These are phyloP conservation scores for Odontomyia ornata DNA, from an alignment of 2,888 invertebrate species.

Conservation along the genomic window DNA sequence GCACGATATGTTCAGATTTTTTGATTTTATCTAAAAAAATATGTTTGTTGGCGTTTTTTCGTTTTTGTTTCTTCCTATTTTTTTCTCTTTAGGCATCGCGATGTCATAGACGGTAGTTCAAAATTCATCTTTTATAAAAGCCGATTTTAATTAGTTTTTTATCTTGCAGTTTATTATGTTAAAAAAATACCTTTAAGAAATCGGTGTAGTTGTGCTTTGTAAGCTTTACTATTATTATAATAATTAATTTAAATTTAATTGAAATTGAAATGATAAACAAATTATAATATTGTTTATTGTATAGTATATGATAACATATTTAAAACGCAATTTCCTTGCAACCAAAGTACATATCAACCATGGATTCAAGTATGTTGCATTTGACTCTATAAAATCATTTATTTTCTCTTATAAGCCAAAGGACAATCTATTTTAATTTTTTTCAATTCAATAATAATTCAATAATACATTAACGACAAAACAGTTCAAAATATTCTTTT, in stretches of 20 bases:
- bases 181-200: background rate
- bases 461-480: background rate
- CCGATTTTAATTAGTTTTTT: background rate
- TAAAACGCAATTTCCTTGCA: no score
- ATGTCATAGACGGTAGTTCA: conserved; percentile 4
- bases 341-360: no score
- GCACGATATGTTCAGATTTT: background rate
- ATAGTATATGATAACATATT: no score
- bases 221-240: background rate
- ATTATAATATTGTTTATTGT: no score
- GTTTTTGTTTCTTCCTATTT: conserved; percentile 4
- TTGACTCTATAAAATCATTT: background rate
- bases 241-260: no score
- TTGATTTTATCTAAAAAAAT: conserved; percentile 58
- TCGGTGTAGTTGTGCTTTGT: background rate
- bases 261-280: no score
- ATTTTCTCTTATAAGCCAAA: conserved; percentile 30
- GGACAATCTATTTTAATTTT: conserved; percentile 13
- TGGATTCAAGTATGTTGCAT: background rate
- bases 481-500: conserved; percentile 1
- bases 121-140: background rate
- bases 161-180: background rate
- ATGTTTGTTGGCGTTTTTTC: conserved; percentile 46
- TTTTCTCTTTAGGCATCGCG: conserved; percentile 20
- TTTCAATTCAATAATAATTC: background rate